Evolutionary conservation across 1,140 invertebrate species (phyloP).

Genomic region (Drosophila tristis): DNA sequence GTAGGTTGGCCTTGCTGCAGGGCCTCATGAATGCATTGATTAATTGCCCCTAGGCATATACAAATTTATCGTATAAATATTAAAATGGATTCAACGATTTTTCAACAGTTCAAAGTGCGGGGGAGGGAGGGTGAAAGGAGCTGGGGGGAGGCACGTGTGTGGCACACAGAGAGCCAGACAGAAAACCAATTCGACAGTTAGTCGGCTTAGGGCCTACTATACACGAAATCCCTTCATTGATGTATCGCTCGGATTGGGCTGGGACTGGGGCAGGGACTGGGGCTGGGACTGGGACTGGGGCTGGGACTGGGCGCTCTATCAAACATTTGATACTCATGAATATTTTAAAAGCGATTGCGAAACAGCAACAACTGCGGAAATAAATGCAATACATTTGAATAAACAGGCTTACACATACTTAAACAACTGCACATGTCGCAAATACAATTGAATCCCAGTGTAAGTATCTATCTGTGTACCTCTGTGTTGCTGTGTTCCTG

Average conservation of each 20-base stretch:
- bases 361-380: slow-evolving; percentile 56
- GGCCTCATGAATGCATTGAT: slow-evolving; percentile 66
- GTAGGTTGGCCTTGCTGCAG: slow-evolving; percentile 14
- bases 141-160: neutral
- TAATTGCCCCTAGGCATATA: slow-evolving; percentile 50
- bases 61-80: slow-evolving; percentile 48
- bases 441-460: slow-evolving; percentile 10
- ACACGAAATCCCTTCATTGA: slow-evolving; percentile 22
- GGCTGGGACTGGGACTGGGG: neutral
- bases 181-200: slow-evolving; percentile 29
- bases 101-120: neutral
- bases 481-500: too few species aligned
- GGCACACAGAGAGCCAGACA: neutral
- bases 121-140: neutral
- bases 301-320: slow-evolving; percentile 14
- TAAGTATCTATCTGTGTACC: slow-evolving; percentile 1
- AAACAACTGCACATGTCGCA: slow-evolving; percentile 60
- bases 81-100: slow-evolving; percentile 30
- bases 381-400: slow-evolving; percentile 79
- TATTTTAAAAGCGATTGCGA: slow-evolving; percentile 72
- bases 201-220: slow-evolving; percentile 39
- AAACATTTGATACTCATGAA: slow-evolving; percentile 62
- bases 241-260: slow-evolving; percentile 1
- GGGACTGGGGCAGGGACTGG: neutral
- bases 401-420: slow-evolving; percentile 79